A percentile compares a stretch with the other conserved stretches of the same genome.
Evolutionary conservation across 2,113 vertebrate genomes (phyloP).

Genomic region (Sclerurus mexicanus): DNA sequence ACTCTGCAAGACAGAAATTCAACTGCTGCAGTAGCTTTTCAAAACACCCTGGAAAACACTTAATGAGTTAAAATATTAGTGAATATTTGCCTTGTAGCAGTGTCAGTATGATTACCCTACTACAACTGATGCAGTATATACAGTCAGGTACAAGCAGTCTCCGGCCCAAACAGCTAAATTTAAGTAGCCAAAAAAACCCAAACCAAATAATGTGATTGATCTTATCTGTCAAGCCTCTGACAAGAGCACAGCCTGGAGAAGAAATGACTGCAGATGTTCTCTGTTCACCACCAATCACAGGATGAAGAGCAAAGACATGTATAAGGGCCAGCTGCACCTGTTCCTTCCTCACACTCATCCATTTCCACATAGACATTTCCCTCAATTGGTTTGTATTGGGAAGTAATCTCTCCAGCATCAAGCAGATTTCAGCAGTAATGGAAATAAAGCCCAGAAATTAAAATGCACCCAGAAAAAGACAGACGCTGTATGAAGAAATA

Average conservation of each 20-base stretch:
- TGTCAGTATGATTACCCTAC: not conserved
- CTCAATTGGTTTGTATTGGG: not conserved
- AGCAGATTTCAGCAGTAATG: not conserved
- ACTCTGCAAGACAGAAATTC: not conserved
- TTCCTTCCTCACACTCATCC: not conserved
- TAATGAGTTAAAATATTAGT: not conserved
- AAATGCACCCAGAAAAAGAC: slow-evolving; percentile 8
- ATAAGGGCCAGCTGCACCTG: not conserved
- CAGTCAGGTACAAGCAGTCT: not conserved
- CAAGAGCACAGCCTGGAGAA: not conserved
- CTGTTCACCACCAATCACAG: not conserved
- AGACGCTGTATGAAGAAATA: not conserved
- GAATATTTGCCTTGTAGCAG: not conserved
- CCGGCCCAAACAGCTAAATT: not conserved
- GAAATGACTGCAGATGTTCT: not conserved
- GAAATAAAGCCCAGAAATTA: not conserved
- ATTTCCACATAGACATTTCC: not conserved
- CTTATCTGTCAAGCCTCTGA: not conserved
- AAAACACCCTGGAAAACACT: not conserved
- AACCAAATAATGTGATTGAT: not conserved
- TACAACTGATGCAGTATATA: not conserved
- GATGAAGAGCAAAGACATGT: not conserved
- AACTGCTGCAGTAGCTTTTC: not conserved
- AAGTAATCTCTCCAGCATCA: not conserved
- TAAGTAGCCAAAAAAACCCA: not conserved